phyloP scores from a whole-genome alignment of 2,888 invertebrate species.

The Apoderus coryli region DNA sequence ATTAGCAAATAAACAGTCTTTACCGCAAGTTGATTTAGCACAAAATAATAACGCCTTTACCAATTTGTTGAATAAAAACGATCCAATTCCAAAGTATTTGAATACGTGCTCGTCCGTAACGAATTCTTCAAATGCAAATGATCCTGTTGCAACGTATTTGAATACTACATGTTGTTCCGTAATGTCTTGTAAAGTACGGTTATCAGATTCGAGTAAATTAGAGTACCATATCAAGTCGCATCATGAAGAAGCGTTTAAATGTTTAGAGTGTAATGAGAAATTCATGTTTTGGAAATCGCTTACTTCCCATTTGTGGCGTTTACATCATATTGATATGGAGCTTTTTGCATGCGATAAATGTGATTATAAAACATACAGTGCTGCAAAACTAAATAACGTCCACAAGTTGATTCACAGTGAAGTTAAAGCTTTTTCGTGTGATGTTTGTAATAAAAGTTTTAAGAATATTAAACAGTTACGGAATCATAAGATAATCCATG shows the following conservation, averaged over 20 bases:
- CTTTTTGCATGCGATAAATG: conserved; percentile 62
- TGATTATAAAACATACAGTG: conserved; percentile 55
- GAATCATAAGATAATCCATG: conserved; percentile 57
- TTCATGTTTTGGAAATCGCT: conserved; percentile 45
- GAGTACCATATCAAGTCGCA: conserved; percentile 50
- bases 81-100: not conserved
- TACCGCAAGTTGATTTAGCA: conserved; percentile 18
- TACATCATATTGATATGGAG: conserved; percentile 65
- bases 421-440: conserved; percentile 38
- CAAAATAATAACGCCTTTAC: conserved; percentile 17
- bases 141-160: conserved; percentile 17
- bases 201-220: conserved; percentile 44
- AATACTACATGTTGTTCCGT: too few species aligned
- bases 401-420: conserved; percentile 63
- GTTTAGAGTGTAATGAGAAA: conserved; percentile 49
- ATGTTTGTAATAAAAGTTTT: conserved; percentile 59
- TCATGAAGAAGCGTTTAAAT: conserved; percentile 36
- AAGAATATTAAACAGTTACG: conserved; percentile 66
- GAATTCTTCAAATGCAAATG: conserved; percentile 17
- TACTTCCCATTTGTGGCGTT: conserved; percentile 68
- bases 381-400: conserved; percentile 53
- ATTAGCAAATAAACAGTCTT: conserved; percentile 10
- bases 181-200: too few species aligned
- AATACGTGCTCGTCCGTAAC: conserved; percentile 9
- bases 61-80: conserved; percentile 15